phyloP scores from a whole-genome alignment of 2,113 vertebrate species.

The Actenoides hombroni region DNA sequence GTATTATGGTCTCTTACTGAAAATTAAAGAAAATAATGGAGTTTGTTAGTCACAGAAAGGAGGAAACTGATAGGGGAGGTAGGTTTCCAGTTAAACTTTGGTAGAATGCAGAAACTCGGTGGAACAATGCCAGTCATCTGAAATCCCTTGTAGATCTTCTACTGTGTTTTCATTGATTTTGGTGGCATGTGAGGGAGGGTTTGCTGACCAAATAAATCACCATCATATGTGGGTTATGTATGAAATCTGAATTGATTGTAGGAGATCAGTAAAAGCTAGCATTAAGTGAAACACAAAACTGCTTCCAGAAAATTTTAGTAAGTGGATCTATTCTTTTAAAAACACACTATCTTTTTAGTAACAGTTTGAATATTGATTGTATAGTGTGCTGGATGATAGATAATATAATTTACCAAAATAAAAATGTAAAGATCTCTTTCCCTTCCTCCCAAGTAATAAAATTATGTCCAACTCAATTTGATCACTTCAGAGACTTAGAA shows the following conservation, averaged over 20 bases:
- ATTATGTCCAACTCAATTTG: neutral
- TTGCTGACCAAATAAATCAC: neutral
- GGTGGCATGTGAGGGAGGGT: neutral
- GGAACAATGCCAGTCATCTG: neutral
- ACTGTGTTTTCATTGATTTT: neutral
- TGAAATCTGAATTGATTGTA: neutral
- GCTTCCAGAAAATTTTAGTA: neutral
- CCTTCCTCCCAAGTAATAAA: rapidly evolving
- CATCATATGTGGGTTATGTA: neutral
- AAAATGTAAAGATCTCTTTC: neutral
- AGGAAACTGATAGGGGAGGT: neutral
- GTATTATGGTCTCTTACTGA: neutral
- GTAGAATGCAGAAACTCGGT: neutral
- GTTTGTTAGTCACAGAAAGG: neutral
- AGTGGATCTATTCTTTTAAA: neutral
- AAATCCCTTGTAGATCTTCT: neutral
- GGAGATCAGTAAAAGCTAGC: neutral
- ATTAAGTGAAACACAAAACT: neutral
- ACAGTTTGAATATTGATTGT: neutral
- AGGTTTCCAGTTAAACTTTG: neutral
- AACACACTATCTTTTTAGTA: neutral
- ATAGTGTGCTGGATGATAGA: neutral
- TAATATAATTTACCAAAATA: neutral
- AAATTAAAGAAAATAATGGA: neutral
- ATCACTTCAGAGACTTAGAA: neutral